phyloP scores from a whole-genome alignment of 1,140 invertebrate species.

The Neotoxoptera formosana region DNA sequence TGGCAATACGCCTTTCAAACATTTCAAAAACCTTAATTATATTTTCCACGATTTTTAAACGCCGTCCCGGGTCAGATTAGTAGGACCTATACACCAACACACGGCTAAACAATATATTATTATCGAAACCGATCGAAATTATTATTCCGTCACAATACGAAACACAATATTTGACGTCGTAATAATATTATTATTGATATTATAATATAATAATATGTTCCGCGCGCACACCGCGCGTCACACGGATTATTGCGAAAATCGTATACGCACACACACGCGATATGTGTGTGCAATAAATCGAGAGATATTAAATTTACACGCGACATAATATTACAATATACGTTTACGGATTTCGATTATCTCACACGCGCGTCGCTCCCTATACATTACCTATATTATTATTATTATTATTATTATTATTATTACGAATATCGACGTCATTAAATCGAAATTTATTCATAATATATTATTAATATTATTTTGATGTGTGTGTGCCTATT shows the following conservation, averaged over 20 bases:
- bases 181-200: constrained; percentile 10
- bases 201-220: constrained; percentile 12
- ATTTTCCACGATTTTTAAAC: neutral
- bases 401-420: too few species aligned
- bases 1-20: neutral
- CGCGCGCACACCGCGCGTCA: too few species aligned
- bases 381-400: too few species aligned
- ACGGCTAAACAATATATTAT: too few species aligned
- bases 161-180: neutral
- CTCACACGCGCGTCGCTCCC: neutral
- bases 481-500: constrained; percentile 34
- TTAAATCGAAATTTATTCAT: neutral
- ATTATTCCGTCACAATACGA: neutral
- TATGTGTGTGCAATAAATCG: neutral
- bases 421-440: neutral
- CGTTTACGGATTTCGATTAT: neutral
- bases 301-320: constrained; percentile 18
- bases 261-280: neutral
- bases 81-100: too few species aligned
- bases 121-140: neutral
- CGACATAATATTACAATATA: neutral
- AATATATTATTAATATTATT: neutral
- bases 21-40: neutral
- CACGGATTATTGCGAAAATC: neutral
- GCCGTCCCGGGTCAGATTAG: neutral